Conservation (phyloP, 2,888 invertebrate genomes). For the Synanthedon vespiformis region DNA sequence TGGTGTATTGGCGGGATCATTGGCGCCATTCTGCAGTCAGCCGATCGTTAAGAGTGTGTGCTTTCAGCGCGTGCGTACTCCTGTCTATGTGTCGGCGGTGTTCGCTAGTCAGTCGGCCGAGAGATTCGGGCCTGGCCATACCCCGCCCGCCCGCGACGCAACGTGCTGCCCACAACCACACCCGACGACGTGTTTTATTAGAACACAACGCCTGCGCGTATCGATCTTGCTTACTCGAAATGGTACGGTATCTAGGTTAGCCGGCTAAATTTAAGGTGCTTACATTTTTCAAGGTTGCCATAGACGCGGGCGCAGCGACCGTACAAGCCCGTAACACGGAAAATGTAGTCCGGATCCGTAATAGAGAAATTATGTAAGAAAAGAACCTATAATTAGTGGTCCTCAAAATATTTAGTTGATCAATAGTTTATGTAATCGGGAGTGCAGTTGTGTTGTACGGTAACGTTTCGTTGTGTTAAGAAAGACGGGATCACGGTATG, state of each 20-base stretch:
- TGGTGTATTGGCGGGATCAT: too few species aligned
- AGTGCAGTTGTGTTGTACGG: neutral
- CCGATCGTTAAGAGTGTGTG: constrained; percentile 17
- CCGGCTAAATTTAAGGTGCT: constrained; percentile 70
- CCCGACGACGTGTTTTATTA: constrained; percentile 38
- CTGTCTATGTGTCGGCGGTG: constrained; percentile 21
- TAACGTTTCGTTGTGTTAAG: neutral
- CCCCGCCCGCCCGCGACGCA: constrained; percentile 25
- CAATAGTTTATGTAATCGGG: neutral
- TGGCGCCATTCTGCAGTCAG: neutral
- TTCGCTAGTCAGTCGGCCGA: constrained; percentile 35
- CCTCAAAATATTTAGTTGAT: neutral
- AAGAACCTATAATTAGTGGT: constrained; percentile 18
- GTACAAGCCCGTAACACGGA: constrained; percentile 3
- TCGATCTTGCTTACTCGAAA: constrained; percentile 53
- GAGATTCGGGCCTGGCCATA: constrained; percentile 28
- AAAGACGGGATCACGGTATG: constrained; percentile 24
- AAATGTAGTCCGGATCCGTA: constrained; percentile 38
- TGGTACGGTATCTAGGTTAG: constrained; percentile 66
- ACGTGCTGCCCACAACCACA: constrained; percentile 18
- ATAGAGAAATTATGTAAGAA: constrained; percentile 63
- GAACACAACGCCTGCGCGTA: constrained; percentile 58
- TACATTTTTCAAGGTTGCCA: constrained; percentile 64
- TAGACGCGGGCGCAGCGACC: constrained; percentile 56
- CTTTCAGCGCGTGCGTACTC: constrained; percentile 14